Evolutionary conservation across 2,113 vertebrate species (phyloP), one percentile per base, ranked within the genome.

Genomic region (Chelonoidis abingdonii): DNA sequence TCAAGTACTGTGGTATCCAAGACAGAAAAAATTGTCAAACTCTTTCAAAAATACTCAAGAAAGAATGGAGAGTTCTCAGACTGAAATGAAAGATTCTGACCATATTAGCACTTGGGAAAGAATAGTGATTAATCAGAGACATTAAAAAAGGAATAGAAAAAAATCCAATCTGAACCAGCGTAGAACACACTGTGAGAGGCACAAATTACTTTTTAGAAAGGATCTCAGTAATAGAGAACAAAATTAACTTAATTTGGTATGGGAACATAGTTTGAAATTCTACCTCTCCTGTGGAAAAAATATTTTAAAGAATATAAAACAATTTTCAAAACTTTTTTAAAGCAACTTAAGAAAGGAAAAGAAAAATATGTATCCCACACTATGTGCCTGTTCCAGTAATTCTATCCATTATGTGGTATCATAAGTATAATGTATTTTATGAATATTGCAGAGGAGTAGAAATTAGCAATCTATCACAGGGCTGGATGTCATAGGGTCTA

Each of bases 11-110:
- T 92, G 19, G 3, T 82, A 29, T 86, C 38, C 59, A 80, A 86
- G 53, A 21, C 69, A 47, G 50, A 27, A 53, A 80, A 11, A 21
- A 50, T 35, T 0, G 0, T 50, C 78, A 22, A 8, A 5, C 0
- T 0, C 83, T 44, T 21, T 27, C 92, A 38, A 84, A 89, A 22
- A 8, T 54, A 27, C 8, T 65, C 78, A 38, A 19, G 12, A 62
- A 87, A 87, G n/a, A 91, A 69, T 49, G 76, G 35, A 31, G 76
- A 47, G 19, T 83, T 87, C n/a, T 81, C 49, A 81, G 89, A 90
- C 57, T 82, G 49, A 92, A 91, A 31, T 25, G 49, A 19, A 22
- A 81, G 50, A 89, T 93, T 92, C n/a, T 93, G 50, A 81, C 31
- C 27, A 52, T 8, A 59, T 2, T 35, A 78, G 10, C 91, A 92